These are phyloP conservation scores for Hirtodrosophila trivittata DNA, from an alignment of 2,888 invertebrate genomes.

Conservation along the genomic window DNA sequence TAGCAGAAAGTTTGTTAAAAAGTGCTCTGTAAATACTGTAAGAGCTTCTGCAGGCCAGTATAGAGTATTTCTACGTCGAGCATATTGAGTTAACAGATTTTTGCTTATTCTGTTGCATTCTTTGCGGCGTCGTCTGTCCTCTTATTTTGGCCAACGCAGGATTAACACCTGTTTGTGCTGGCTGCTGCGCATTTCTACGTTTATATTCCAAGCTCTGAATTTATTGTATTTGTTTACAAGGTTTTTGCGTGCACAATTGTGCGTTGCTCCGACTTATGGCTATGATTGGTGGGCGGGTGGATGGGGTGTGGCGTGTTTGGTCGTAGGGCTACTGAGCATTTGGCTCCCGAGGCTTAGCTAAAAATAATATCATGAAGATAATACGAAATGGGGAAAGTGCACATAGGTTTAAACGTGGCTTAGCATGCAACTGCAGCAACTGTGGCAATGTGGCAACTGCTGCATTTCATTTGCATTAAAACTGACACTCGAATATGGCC, in stretches of 20 bases:
- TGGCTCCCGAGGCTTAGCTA: conserved; percentile 61
- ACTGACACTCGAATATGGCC: conserved; percentile 42
- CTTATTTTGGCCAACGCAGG: conserved; percentile 53
- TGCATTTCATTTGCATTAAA: conserved; percentile 71
- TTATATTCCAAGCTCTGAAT: conserved; percentile 66
- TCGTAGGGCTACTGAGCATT: conserved; percentile 19
- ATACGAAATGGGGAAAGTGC: conserved; percentile 70
- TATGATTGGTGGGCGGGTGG: not conserved
- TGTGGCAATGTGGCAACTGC: conserved; percentile 5
- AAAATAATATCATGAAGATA: conserved; percentile 70
- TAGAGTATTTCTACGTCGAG: not conserved
- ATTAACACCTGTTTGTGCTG: conserved; percentile 79
- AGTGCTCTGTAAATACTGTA: no score
- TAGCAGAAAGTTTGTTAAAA: no score
- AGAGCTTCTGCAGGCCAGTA: no score
- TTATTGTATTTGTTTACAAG: conserved; percentile 77
- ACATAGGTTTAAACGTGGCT: conserved; percentile 43
- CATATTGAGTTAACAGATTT: no score
- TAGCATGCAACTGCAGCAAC: conserved; percentile 20
- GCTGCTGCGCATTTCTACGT: conserved; percentile 55
- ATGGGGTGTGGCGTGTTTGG: not conserved
- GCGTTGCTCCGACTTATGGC: conserved; percentile 56
- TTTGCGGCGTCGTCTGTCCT: conserved; percentile 31
- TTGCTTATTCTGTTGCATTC: conserved; percentile 36
- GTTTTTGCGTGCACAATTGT: conserved; percentile 74